Percentiles rank a stretch among this genome's conserved stretches.
Conservation (phyloP, 2,888 invertebrate genomes). For the Oxytorus armatus region DNA sequence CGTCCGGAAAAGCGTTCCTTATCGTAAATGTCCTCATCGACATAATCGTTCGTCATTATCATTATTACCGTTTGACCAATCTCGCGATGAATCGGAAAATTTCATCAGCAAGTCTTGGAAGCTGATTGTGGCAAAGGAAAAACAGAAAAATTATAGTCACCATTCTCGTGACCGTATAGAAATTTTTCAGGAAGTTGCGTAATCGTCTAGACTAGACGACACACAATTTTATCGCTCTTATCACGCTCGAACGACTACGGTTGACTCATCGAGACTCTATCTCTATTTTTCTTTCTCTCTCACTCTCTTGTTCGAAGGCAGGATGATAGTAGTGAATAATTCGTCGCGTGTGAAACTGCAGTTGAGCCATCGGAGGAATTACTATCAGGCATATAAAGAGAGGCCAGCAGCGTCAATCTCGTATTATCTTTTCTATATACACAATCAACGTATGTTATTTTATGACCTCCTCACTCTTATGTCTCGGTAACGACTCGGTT, state of each 20-base stretch:
- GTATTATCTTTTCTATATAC: constrained; percentile 8
- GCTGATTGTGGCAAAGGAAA: not conserved
- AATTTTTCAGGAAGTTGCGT: constrained; percentile 79
- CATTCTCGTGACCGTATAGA: constrained; percentile 46
- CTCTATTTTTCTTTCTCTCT: constrained; percentile 53
- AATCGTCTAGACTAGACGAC: constrained; percentile 82
- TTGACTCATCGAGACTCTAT: constrained; percentile 71
- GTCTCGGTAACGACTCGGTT: not conserved
- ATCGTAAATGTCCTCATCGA: too few species aligned
- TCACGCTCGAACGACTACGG: constrained; percentile 74
- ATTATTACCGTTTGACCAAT: too few species aligned
- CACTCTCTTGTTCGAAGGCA: constrained; percentile 37
- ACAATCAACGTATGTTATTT: constrained; percentile 4
- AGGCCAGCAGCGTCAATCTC: constrained; percentile 8
- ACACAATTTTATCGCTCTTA: constrained; percentile 79
- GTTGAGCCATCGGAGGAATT: constrained; percentile 36
- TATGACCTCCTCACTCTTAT: constrained; percentile 7
- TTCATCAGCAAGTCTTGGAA: constrained; percentile 13
- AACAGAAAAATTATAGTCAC: constrained; percentile 20
- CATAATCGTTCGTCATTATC: too few species aligned
- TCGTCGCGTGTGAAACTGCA: constrained; percentile 46
- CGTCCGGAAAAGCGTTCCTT: too few species aligned
- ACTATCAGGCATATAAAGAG: not conserved
- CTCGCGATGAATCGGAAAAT: too few species aligned
- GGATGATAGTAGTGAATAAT: constrained; percentile 58